Base-by-base conservation (phyloP, 2,797 vertebrate species). In the Acanthurus lineatus region DNA sequence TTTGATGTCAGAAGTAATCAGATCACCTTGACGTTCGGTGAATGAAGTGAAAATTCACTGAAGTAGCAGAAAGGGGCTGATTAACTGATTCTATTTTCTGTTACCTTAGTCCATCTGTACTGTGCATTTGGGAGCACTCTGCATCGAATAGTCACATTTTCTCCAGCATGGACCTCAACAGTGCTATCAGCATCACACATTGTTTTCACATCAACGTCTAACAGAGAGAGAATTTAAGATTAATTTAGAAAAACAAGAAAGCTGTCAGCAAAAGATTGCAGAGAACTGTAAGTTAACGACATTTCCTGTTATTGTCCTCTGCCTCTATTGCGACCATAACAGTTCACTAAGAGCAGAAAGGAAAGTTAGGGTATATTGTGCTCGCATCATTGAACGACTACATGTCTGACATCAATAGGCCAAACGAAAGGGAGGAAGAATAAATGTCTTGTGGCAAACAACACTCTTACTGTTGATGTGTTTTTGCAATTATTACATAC, bases 51-150 rank as follows among this genome's bases (percentile, higher is more conserved):
- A 69, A 69, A 68, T 64, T 32, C 9, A 48, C 17, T 16, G n/a
- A 7, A 44, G 20, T 60, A 19, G 16, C 49, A 60, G 45, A 75
- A 42, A 60, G 9, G 2, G 3, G 5, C 4, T 32, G 45, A 49
- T 38, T 7, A 3, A 3, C 25, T 19, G 17, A 22, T 28, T 2
- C 5, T 52, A 16, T 20, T 15, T 5, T 62, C 68, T 3, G 17
- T 91, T 77, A 95, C 94, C 93, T 92, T 94, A 15, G 66, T 92
- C 95, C 95, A 96, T 3, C 5, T 83, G 85, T 91, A 92, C 5
- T 42, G 0, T 20, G 82, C 69, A 6, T 66, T 0, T 20, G 42
- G 56, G n/a, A 63, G 67, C 0, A 19, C 19, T 0, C 0, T 17
- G 79, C 93, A 95, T 38, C 1, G 69, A 73, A 94, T 87, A 0